phyloP scores from a whole-genome alignment of 2,888 invertebrate genomes.

The Stomorhina lunata region DNA sequence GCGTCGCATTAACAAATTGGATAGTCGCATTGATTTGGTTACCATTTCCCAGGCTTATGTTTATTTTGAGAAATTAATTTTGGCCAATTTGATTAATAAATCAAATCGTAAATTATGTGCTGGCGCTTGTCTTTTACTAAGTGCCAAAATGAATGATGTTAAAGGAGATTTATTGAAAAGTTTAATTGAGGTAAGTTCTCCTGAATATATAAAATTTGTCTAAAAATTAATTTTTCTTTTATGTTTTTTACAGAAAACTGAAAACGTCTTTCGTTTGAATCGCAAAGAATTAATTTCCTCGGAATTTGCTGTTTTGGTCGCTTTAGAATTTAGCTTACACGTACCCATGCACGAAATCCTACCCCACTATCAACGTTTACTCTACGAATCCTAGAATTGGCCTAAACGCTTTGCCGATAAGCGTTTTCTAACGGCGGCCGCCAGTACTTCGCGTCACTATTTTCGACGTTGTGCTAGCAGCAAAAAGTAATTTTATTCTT shows the following conservation, averaged over 20 bases:
- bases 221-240: not conserved
- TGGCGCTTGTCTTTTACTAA: slow-evolving; percentile 94
- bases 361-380: slow-evolving; percentile 96
- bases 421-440: slow-evolving; percentile 73
- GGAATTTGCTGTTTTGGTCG: slow-evolving; percentile 96
- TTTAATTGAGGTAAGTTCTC: slow-evolving; percentile 91
- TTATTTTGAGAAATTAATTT: slow-evolving; percentile 98
- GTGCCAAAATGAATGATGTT: slow-evolving; percentile 98
- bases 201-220: not conserved
- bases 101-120: slow-evolving; percentile 97
- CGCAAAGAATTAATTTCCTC: slow-evolving; percentile 93
- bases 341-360: slow-evolving; percentile 94
- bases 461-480: slow-evolving; percentile 74
- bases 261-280: slow-evolving; percentile 93
- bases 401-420: slow-evolving; percentile 75
- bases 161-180: slow-evolving; percentile 93
- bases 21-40: slow-evolving; percentile 90
- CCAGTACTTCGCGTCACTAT: slow-evolving; percentile 71
- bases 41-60: slow-evolving; percentile 98
- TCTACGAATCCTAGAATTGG: slow-evolving; percentile 92
- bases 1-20: slow-evolving; percentile 93
- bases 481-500: slow-evolving; percentile 68
- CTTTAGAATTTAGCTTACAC: slow-evolving; percentile 96
- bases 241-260: slow-evolving; percentile 86
- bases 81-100: slow-evolving; percentile 95